Base-by-base conservation (phyloP, 2,888 invertebrate species). In the Mimas tiliae region DNA sequence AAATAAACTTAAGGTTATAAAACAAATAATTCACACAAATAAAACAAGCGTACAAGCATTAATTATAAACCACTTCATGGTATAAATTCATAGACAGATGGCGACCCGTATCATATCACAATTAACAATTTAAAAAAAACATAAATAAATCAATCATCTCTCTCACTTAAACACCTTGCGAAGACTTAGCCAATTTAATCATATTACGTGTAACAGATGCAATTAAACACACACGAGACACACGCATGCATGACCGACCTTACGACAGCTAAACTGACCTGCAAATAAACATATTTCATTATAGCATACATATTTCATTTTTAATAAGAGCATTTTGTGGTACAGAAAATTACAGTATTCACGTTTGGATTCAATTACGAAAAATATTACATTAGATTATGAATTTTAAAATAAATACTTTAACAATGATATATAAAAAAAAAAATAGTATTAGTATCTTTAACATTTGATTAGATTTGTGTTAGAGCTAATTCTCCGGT, bases 201-300 rank as follows among this genome's bases (percentile, higher is more conserved):
- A 64, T 50, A 64, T 34, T 65, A 19, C 58, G 38, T 42, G 19
- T 19, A 42, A 42, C 12, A 12, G 58, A 58, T 58, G 58, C 53
- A 65, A 63, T 63, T 63, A 64, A 62, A 63, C n/a, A 34, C 72
- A 71, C 50, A 50, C 50, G 50, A 50, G 9, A 48, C 48, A 50
- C 50, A 70, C 71, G 38, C 74, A 73, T 71, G 75, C 74, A 65
- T 27, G 55, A 72, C 72, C 68, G 68, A 74, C 74, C 74, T 73
- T 67, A 62, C 38, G 38, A 47, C 0, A 42, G 33, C 51, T 21
- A 65, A 70, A 76, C 75, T 70, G 68, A 76, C 76, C 76, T 75
- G 76, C 33, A 75, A 74, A 52, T 52, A 58, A 11, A 62, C 69
- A 48, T 34, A 66, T 48, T 58, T 16, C 9, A 8, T 67, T 67